Conservation (phyloP, 2,113 vertebrate genomes). For the Pampusana beccarii region DNA sequence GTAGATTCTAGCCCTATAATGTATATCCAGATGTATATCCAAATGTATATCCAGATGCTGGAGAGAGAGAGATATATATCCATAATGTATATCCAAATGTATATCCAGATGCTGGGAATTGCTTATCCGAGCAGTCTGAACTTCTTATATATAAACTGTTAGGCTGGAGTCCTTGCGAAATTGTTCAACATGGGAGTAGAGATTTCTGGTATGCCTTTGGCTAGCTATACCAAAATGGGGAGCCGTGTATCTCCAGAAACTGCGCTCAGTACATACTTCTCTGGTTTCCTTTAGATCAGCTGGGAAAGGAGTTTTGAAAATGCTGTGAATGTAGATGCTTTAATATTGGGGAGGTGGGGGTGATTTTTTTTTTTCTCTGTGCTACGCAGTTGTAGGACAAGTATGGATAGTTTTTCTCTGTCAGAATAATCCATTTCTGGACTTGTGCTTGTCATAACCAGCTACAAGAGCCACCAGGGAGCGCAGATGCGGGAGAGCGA, state of each 20-base stretch:
- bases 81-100: no score
- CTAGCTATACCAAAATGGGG: not conserved
- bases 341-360: not conserved
- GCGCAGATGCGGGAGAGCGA: accelerated
- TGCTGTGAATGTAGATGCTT: not conserved
- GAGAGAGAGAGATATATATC: no score
- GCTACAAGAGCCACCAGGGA: not conserved
- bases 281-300: not conserved
- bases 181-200: not conserved
- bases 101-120: not conserved
- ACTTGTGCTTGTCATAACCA: not conserved
- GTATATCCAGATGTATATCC: no score
- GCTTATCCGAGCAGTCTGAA: not conserved
- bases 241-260: not conserved
- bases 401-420: not conserved
- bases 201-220: not conserved
- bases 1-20: not conserved
- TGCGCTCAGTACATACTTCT: not conserved
- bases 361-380: not conserved
- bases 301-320: not conserved
- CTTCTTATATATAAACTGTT: not conserved
- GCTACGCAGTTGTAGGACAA: not conserved
- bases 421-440: not conserved
- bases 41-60: no score
- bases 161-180: not conserved